Evolutionary conservation across 2,888 invertebrate species (phyloP).

Genomic region (Nysson spinosus): DNA sequence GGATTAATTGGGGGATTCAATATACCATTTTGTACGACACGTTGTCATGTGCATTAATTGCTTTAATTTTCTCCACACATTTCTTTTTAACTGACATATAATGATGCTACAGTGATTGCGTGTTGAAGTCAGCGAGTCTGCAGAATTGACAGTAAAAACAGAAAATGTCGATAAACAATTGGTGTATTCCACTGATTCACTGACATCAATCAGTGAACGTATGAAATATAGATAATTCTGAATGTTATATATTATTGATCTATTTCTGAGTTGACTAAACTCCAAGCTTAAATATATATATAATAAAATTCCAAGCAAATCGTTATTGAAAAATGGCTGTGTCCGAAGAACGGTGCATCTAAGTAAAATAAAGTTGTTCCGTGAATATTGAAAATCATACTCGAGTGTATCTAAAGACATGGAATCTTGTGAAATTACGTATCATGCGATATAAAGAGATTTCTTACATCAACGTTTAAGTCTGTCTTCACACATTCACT

Average conservation of each 20-base stretch:
- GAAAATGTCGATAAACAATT: conserved; percentile 26
- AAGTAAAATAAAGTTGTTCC: no score
- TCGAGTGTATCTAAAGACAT: no score
- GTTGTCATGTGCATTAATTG: conserved; percentile 65
- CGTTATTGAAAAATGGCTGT: no score
- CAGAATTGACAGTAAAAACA: conserved; percentile 46
- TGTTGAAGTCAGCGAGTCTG: conserved; percentile 64
- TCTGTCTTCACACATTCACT: conserved; percentile 68
- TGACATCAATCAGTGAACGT: conserved; percentile 68
- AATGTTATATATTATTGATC: conserved; percentile 6
- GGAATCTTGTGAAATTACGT: no score
- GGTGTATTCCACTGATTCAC: conserved; percentile 54
- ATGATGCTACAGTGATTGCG: conserved; percentile 68
- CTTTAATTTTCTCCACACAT: conserved; percentile 67
- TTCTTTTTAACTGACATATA: conserved; percentile 58
- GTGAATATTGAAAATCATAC: no score
- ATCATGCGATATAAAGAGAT: no score
- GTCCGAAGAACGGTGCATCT: no score
- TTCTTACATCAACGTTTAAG: background rate
- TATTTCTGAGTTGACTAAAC: no score
- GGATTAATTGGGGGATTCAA: conserved; percentile 62
- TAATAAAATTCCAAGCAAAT: no score
- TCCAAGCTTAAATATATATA: no score
- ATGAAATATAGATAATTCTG: conserved; percentile 57
- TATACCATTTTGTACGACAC: conserved; percentile 66